These are phyloP conservation scores for Neodiprion lecontei DNA, from an alignment of 1,140 invertebrate genomes.

Conservation along the genomic window DNA sequence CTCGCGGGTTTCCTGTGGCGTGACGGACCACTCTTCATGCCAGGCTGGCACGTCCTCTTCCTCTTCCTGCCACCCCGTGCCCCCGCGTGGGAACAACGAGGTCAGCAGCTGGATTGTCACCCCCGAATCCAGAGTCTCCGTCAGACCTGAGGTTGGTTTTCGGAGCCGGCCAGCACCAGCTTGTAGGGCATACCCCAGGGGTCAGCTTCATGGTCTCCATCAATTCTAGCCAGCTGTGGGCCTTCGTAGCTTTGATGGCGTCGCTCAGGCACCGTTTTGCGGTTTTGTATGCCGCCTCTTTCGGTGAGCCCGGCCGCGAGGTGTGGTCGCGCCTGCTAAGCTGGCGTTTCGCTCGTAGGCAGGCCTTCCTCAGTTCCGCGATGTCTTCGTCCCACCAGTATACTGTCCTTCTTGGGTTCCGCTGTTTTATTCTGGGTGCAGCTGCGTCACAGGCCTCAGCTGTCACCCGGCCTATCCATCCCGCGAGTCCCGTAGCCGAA, in stretches of 20 bases:
- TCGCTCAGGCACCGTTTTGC: no score
- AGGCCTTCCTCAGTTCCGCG: background rate
- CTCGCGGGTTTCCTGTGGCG: no score
- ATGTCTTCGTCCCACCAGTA: conserved; percentile 23
- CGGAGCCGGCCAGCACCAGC: conserved; percentile 17
- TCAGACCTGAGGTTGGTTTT: background rate
- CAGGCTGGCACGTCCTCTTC: no score
- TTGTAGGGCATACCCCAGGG: conserved; percentile 24
- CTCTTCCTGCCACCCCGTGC: no score
- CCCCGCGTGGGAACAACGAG: background rate
- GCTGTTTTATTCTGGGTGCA: no score
- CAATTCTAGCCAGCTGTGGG: conserved; percentile 6
- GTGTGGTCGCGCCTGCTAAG: background rate
- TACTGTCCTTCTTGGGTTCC: no score
- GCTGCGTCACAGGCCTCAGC: no score
- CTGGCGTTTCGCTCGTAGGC: background rate
- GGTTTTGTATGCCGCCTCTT: no score
- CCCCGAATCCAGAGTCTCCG: background rate
- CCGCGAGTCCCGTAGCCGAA: no score
- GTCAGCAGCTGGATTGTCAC: background rate
- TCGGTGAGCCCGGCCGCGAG: background rate
- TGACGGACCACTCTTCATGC: no score
- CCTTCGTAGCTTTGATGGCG: conserved; percentile 10
- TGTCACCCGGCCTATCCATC: no score
- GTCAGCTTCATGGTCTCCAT: conserved; percentile 20